Base-by-base conservation (phyloP, 2,888 invertebrate species). In the Morpho deidamia region DNA sequence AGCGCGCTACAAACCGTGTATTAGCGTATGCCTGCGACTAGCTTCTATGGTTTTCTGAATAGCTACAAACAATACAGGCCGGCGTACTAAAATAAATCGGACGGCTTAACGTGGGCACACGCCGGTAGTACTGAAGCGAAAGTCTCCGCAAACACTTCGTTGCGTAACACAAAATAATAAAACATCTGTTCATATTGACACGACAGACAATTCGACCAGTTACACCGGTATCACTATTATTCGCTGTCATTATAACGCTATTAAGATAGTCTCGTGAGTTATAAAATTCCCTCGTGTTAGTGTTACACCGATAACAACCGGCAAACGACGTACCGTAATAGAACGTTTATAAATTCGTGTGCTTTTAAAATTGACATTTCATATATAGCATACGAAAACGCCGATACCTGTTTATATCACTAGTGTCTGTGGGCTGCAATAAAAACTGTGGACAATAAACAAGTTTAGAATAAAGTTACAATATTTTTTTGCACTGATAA, bases 221-320 rank as follows among this genome's bases (percentile, higher is more conserved):
- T 78, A 75, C 65, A 73, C 73, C 72, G 68, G 63, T n/a, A n/a
- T n/a, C 66, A 68, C 68, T 73, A 75, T 77, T 80, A 64, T 82
- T 81, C 68, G 75, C 76, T 67, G 70, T 61, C 69, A 74, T 74
- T 75, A 76, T 79, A 62, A 59, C 78, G 59, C 62, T 51, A 71
- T 74, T 76, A 72, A 73, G 74, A 80, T 76, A 74, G 68, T 69
- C 70, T 72, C 71, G 74, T 60, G 71, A 64, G 69, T 71, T 23
- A 71, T 77, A 58, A 59, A 60, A 65, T 73, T 69, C 72, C 66
- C 62, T 65, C 68, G 58, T 56, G 60, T 81, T 81, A 83, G 83
- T 83, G 69, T 71, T 67, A 71, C 69, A 55, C 72, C 76, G 82
- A 81, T 83, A 81, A 82, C 78, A 81, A 72, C 68, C 71, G 74